Base-by-base conservation (phyloP, 30 jellyfish, hydroid and myxozoan genomes). In the Haliclystus octoradiatus region DNA sequence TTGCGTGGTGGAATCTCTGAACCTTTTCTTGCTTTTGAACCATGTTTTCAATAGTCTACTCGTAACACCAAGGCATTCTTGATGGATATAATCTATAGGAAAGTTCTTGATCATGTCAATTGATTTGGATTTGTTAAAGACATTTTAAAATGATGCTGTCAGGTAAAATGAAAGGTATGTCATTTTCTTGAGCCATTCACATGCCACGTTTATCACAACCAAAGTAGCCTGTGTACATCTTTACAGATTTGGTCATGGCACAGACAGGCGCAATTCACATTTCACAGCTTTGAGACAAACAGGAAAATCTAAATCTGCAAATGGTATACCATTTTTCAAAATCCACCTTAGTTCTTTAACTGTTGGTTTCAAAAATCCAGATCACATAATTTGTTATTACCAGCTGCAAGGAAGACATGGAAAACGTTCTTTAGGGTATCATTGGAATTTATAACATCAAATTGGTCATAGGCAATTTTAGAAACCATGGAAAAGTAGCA, bases 181-280 rank as follows among this genome's bases (percentile, higher is more conserved):
- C 40, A 63, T 34, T 63, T 46, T 22, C 61, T 46, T 22, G 24
- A n/a, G n/a, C n/a, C n/a, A n/a, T n/a, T n/a, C n/a, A n/a, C n/a
- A n/a, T n/a, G n/a, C 47, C 19, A 63, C 61, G 28, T 63, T 46
- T 63, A n/a, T 63, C 72, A 63, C 72, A 63, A 22, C 72, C 40
- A 34, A 22, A 28, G 28, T 63, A 63, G 23, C 72, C 72, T 22
- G 50, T 22, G 40, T 28, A 34, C 32, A 32, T 22, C 40, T 63
- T 63, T 28, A 63, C 40, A 28, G 47, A 63, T 63, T 63, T 63
- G 23, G 28, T n/a, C n/a, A 63, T 26, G 23, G 72, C 72, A 2
- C 72, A 22, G 33, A 46, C 72, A 26, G 72, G 72, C 5, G 72
- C 72, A 63, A n/a, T n/a, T 24, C 72, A 63, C 72, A 63, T 24